These are phyloP conservation scores for Stichopus horrens DNA, from an alignment of 53 echinoderm and acorn worm species.

Conservation along the genomic window DNA sequence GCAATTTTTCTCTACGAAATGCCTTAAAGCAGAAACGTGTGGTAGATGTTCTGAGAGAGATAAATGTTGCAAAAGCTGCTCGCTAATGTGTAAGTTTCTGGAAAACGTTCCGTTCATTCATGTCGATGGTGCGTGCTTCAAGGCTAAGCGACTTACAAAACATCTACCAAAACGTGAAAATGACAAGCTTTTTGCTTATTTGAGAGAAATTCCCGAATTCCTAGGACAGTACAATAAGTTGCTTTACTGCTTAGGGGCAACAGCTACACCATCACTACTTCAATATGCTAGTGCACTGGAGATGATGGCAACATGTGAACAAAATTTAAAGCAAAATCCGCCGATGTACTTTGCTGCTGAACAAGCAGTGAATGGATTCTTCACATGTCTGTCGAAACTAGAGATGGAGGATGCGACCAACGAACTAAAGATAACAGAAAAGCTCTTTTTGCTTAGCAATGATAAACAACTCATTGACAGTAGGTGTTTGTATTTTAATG, in stretches of 20 bases:
- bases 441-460: constrained; percentile 3
- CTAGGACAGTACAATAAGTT: not conserved
- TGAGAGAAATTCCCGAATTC: not conserved
- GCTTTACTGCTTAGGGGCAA: constrained; percentile 16
- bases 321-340: not conserved
- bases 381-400: not conserved
- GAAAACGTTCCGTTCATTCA: constrained; percentile 19
- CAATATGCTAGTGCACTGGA: constrained; percentile 18
- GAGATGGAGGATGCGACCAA: too few relatives aligned
- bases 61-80: constrained; percentile 2
- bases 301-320: not conserved
- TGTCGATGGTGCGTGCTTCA: not conserved
- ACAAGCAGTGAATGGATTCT: constrained; percentile 17
- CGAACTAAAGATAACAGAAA: not conserved
- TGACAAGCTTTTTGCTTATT: constrained; percentile 1
- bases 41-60: not conserved
- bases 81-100: not conserved
- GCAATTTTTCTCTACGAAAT: not conserved
- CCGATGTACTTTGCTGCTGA: not conserved
- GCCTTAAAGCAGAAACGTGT: not conserved
- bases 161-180: not conserved
- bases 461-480: not conserved
- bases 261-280: not conserved
- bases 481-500: constrained; percentile 1
- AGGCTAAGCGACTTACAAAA: constrained; percentile 15